Base-by-base conservation (phyloP, 2,113 vertebrate species). In the Boulengeromyrus knoepffleri region DNA sequence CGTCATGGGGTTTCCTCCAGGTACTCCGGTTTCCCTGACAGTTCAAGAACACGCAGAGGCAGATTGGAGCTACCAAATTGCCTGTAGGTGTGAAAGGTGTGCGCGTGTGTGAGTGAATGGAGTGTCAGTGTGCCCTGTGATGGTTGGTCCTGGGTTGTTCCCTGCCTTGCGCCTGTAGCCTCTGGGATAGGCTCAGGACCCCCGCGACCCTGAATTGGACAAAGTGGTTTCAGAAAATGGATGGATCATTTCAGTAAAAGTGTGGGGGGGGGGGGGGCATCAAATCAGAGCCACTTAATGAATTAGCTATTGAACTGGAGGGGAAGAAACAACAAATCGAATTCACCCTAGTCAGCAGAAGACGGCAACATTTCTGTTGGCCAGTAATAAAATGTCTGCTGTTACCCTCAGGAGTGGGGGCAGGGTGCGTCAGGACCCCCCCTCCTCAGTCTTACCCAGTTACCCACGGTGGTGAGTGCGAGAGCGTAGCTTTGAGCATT, bases 291-390 rank as follows among this genome's bases (percentile, higher is more conserved):
- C 93, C 95, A 96, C 95, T 96, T 96, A 96, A 96, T 96, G 94
- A 96, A 96, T 96, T 96, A 93, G 95, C 94, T 96, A 96, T 96
- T 94, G 95, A 96, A 95, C 94, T 93, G 92, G 93, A 95, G 94
- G 94, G 95, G 94, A 95, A 95, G 94, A 95, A 70, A 92, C 92
- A 93, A 93, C 91, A 90, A 39, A 52, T 91, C 53, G 49, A 91
- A 95, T 94, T 95, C 94, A 93, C 94, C 90, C 91, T 93, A 94
- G 95, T 96, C 95, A 96, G 95, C 95, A 95, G 92, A 92, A 93
- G 90, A 93, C 91, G 91, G 86, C 86, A 88, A 91, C 88, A 94
- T 93, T 92, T 93, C 93, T 95, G 93, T 94, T 91, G 90, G 92
- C 92, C 93, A 91, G 93, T 89, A 91, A 91, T 90, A 46, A 89